These are phyloP conservation scores for Ptychoptera contaminata DNA, from an alignment of 2,888 invertebrate species.

Conservation along the genomic window DNA sequence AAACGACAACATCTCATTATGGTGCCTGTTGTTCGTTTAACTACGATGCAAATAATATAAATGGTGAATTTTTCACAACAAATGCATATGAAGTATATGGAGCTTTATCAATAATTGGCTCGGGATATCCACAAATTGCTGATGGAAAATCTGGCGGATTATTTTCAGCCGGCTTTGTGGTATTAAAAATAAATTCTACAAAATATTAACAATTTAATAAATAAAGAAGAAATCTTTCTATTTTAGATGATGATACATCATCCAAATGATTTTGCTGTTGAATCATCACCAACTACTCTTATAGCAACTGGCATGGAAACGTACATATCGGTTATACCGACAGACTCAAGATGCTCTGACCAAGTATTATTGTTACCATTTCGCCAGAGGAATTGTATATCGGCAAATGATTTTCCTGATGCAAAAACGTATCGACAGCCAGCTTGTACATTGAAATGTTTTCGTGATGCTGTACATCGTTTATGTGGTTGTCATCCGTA, in stretches of 20 bases:
- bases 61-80: constrained; percentile 24
- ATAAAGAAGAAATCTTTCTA: background rate
- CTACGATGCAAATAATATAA: constrained; percentile 25
- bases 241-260: constrained; percentile 22
- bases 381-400: constrained; percentile 25
- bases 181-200: constrained; percentile 8
- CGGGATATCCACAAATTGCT: constrained; percentile 7
- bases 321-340: constrained; percentile 27
- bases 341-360: constrained; percentile 22
- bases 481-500: constrained; percentile 28
- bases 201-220: background rate
- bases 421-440: constrained; percentile 24
- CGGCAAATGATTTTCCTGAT: constrained; percentile 18
- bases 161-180: constrained; percentile 24
- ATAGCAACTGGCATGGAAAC: constrained; percentile 25
- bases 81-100: constrained; percentile 27
- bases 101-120: constrained; percentile 23
- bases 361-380: constrained; percentile 25
- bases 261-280: constrained; percentile 27
- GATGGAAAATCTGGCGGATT: constrained; percentile 24
- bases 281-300: constrained; percentile 23
- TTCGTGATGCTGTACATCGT: constrained; percentile 20
- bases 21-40: constrained; percentile 30
- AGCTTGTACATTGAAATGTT: constrained; percentile 23
- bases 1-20: constrained; percentile 23